These are phyloP conservation scores for Styela clava DNA, from an alignment of 23 tunicate genomes.

Conservation along the genomic window DNA sequence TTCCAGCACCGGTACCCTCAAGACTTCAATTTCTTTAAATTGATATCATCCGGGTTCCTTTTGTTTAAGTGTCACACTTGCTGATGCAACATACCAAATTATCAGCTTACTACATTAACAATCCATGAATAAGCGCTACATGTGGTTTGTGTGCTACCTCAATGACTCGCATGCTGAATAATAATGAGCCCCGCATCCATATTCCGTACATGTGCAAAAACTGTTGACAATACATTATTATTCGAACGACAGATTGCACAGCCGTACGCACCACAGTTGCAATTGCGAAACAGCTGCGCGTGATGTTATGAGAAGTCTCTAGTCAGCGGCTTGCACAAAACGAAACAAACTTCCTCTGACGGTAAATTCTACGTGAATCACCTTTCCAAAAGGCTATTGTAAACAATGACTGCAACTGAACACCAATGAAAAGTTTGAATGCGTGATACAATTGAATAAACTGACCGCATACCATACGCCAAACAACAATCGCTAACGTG, in stretches of 20 bases:
- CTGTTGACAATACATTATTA: background rate
- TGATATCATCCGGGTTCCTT: no score
- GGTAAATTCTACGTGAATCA: background rate
- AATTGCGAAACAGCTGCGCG: background rate
- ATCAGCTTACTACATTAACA: no score
- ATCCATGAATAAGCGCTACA: no score
- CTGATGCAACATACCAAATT: no score
- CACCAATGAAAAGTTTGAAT: background rate
- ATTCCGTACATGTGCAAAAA: background rate
- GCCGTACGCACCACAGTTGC: background rate
- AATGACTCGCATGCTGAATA: background rate
- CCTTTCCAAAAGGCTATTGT: background rate
- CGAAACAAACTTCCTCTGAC: background rate
- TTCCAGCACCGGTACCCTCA: no score
- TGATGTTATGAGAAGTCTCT: background rate
- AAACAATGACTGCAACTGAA: background rate
- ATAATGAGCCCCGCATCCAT: no score
- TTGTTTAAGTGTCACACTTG: no score
- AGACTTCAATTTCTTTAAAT: no score
- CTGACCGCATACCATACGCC: no score
- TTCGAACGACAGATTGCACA: background rate
- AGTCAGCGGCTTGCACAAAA: background rate
- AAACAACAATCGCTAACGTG: no score
- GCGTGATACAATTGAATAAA: no score
- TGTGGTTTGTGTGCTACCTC: no score